Conservation (phyloP, 2,888 invertebrate species). For the Chirona hameri region DNA sequence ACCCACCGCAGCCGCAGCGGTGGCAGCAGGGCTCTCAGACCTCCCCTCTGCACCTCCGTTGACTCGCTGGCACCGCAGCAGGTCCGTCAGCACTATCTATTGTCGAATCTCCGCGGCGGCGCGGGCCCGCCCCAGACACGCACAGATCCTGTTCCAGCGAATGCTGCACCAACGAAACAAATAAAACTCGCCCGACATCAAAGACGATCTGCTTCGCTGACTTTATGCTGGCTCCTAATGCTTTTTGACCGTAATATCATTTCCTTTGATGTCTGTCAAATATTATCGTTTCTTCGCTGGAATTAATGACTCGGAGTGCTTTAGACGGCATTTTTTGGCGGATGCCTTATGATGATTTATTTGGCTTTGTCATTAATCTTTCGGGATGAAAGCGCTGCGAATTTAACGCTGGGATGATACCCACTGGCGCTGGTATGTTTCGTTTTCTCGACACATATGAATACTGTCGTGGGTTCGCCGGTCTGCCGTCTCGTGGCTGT, state of each 20-base stretch:
- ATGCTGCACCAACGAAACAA: background rate
- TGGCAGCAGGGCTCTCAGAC: background rate
- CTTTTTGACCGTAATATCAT: constrained; percentile 25
- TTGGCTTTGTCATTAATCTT: constrained; percentile 29
- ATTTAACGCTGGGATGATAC: constrained; percentile 22
- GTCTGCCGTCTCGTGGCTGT: too few species aligned
- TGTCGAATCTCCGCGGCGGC: background rate
- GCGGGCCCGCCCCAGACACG: background rate
- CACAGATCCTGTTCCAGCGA: background rate
- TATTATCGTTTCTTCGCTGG: constrained; percentile 27
- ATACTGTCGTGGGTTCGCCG: background rate
- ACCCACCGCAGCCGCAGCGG: too few species aligned
- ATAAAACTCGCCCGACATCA: background rate
- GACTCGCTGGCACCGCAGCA: background rate
- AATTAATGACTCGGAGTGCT: constrained; percentile 23
- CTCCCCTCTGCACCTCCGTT: background rate
- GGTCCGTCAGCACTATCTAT: background rate
- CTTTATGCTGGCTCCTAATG: constrained; percentile 27
- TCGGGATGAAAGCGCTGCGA: constrained; percentile 23
- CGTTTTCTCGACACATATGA: background rate
- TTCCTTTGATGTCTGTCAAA: constrained; percentile 28
- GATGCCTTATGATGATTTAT: constrained; percentile 28
- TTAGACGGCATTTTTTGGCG: constrained; percentile 29
- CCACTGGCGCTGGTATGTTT: background rate
- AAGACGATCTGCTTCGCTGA: background rate